These are phyloP conservation scores for Chymomyza procnemis DNA, from an alignment of 2,888 invertebrate genomes.

Conservation along the genomic window DNA sequence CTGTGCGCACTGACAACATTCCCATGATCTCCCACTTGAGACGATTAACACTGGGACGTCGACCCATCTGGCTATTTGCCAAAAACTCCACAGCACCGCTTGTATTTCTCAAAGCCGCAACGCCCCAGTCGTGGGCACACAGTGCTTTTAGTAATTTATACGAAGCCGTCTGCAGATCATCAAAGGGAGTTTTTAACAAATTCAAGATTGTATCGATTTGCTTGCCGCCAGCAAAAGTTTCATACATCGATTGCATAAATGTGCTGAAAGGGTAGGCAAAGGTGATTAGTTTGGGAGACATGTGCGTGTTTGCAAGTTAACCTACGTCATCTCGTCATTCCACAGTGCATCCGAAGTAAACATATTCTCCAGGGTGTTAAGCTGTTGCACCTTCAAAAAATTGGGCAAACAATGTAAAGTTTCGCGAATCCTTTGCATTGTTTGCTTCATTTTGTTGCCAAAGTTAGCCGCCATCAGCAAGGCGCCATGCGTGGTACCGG, in stretches of 20 bases:
- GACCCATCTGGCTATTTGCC: constrained; percentile 85
- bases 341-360: constrained; percentile 73
- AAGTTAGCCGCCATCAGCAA: constrained; percentile 81
- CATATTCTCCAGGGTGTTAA: constrained; percentile 83
- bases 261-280: constrained; percentile 77
- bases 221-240: constrained; percentile 79
- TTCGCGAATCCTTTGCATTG: constrained; percentile 82
- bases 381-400: constrained; percentile 84
- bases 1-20: constrained; percentile 81
- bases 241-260: constrained; percentile 83
- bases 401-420: constrained; percentile 82
- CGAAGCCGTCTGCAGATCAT: constrained; percentile 86
- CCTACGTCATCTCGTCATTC: constrained; percentile 78
- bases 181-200: constrained; percentile 88
- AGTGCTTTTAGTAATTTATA: constrained; percentile 84
- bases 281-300: not conserved
- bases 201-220: constrained; percentile 81
- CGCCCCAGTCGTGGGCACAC: constrained; percentile 89
- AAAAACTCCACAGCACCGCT: constrained; percentile 89
- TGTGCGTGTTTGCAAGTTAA: not conserved
- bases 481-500: constrained; percentile 87
- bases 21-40: constrained; percentile 87
- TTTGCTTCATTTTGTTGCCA: constrained; percentile 80
- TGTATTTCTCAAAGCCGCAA: constrained; percentile 84
- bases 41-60: constrained; percentile 80